Conservation (phyloP, 1,140 invertebrate species). For the Ostrea edulis region DNA sequence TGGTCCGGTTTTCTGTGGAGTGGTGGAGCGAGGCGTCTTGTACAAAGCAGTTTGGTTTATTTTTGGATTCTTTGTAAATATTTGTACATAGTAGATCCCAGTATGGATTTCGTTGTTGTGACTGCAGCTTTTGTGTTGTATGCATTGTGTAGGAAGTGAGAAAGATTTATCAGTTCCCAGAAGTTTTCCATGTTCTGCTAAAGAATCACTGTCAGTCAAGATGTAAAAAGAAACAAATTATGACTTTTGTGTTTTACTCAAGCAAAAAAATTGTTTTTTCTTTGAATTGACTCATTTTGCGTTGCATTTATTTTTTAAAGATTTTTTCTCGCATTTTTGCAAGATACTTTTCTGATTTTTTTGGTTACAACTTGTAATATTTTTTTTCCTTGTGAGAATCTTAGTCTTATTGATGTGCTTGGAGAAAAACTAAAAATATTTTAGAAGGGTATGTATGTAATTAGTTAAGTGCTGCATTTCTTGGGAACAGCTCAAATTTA, state of each 20-base stretch:
- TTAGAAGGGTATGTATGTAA: neutral
- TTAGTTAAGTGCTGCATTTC: neutral
- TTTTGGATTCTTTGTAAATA: conserved; percentile 35
- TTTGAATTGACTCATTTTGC: neutral
- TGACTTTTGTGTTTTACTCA: neutral
- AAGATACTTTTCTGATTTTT: neutral
- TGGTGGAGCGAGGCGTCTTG: neutral
- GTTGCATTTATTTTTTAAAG: conserved; percentile 21
- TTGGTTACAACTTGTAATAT: neutral
- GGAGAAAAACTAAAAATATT: neutral
- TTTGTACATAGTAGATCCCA: conserved; percentile 4
- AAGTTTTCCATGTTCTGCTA: neutral
- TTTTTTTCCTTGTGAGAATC: neutral
- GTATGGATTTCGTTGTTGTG: conserved; percentile 15
- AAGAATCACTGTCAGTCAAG: neutral
- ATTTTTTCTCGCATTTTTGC: neutral
- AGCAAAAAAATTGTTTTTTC: neutral
- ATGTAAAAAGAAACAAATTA: neutral
- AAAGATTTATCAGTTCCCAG: conserved; percentile 17
- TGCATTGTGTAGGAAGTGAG: neutral
- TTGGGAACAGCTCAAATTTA: conserved; percentile 27
- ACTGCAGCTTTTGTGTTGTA: conserved; percentile 24
- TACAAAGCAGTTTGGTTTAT: conserved; percentile 25
- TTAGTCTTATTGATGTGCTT: neutral
- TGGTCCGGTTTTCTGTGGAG: neutral